Base-by-base conservation (phyloP, 2,888 invertebrate genomes). In the Ormia ochracea region DNA sequence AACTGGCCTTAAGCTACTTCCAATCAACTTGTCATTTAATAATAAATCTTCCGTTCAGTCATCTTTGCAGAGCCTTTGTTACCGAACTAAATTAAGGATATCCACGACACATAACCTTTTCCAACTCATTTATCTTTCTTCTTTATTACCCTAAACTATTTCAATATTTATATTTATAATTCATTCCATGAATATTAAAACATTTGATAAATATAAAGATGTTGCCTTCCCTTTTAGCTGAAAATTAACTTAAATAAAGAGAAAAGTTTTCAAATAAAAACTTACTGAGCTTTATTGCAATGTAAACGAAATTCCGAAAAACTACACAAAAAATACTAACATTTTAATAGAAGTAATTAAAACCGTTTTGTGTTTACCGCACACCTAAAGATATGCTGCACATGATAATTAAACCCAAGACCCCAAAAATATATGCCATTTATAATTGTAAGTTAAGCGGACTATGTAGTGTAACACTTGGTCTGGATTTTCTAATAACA, bases 331-430 rank as follows among this genome's bases (percentile, higher is more conserved):
- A 58, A 31, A 31, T 23, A 26, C 10, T 33, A n/a, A n/a, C n/a
- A n/a, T n/a, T 10, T 10, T 38, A 4, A 6, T 14, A 68, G 52
- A 56, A 68, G 28, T 33, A 41, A 66, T 31, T 41, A 14, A 26
- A 41, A 50, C 12, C 6, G 41, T 23, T 52, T 26, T 21, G 21
- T 50, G 38, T 70, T 70, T 43, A 10, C n/a, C 33, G 65, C 74
- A 68, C 75, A 66, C 78, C 75, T 75, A 65, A 79, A 65, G 81
- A 66, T 81, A 82, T 82, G 78, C 82, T 70, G 45, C 38, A 59
- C 68, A 74, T 65, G 52, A 79, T 66, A 79, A 79, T 75, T 70
- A 59, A 79, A 66, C 70, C 45, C 28, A 58, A 52, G 75, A 63
- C 28, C 50, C 70, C 77, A n/a, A 41, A 76, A 69, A 69, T 76